These are phyloP conservation scores for Amia ocellicauda DNA, from an alignment of 2,113 vertebrate genomes.

Conservation along the genomic window DNA sequence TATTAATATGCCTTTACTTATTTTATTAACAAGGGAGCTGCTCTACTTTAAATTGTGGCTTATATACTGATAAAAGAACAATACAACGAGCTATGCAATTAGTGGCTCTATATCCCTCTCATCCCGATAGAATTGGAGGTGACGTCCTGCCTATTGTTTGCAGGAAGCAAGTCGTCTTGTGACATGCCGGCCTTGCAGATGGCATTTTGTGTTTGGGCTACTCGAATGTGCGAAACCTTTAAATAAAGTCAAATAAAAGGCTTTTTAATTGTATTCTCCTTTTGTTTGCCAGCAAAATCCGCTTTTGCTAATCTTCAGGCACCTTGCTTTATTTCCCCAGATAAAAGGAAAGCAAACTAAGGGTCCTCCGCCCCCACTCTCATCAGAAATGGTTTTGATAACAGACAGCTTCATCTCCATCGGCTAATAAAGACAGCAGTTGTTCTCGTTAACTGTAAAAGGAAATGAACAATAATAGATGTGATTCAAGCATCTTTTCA, in stretches of 20 bases:
- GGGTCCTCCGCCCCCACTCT: constrained; percentile 1
- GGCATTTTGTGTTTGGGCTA: background rate
- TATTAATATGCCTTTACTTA: background rate
- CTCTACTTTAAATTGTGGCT: constrained; percentile 3
- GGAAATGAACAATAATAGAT: background rate
- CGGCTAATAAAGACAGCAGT: background rate
- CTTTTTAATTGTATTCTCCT: constrained; percentile 43
- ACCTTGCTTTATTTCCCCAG: constrained; percentile 46
- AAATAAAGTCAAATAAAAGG: constrained; percentile 39
- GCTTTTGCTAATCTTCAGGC: constrained; percentile 48
- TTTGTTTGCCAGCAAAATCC: constrained; percentile 52
- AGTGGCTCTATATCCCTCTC: background rate
- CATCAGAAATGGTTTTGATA: constrained; percentile 5
- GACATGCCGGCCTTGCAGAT: background rate
- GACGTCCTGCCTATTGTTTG: background rate
- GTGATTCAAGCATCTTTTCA: background rate
- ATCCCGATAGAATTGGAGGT: constrained; percentile 2
- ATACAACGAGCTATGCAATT: constrained; percentile 13
- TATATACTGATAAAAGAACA: constrained; percentile 10
- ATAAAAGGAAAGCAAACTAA: constrained; percentile 15
- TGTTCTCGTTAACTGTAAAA: background rate
- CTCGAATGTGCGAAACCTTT: constrained; percentile 10
- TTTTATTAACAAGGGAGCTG: background rate
- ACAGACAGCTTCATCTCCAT: constrained; percentile 8
- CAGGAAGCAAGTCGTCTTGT: background rate